Percentiles rank a stretch among this genome's conserved stretches.
These are phyloP conservation scores for Connochaetes taurinus DNA, from an alignment of 2,113 vertebrate genomes.

Conservation along the genomic window DNA sequence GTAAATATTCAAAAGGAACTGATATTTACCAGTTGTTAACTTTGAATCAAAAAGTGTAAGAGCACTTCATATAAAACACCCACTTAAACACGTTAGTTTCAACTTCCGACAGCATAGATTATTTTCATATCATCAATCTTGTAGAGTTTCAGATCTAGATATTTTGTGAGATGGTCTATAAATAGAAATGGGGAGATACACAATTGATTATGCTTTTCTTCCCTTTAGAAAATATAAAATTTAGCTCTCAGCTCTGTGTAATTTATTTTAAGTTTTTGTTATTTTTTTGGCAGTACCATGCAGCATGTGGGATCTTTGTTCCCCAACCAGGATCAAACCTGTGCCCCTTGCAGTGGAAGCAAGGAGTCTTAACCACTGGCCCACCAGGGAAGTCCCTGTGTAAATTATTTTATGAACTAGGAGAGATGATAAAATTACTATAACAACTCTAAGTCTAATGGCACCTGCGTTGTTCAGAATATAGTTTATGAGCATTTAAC, in stretches of 20 bases:
- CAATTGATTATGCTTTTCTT: neutral
- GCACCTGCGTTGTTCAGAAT: neutral
- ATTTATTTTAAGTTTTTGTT: neutral
- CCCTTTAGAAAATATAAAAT: neutral
- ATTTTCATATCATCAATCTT: neutral
- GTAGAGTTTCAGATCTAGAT: neutral
- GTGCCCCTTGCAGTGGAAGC: neutral
- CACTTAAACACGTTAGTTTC: neutral
- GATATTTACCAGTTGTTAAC: neutral
- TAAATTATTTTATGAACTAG: neutral
- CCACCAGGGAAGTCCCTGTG: neutral
- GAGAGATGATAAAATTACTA: neutral
- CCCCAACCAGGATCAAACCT: neutral
- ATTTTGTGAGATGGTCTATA: neutral
- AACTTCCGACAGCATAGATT: neutral
- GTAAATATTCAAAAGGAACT: neutral
- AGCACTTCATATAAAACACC: neutral
- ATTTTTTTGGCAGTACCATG: neutral
- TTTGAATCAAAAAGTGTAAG: neutral
- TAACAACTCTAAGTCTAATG: neutral
- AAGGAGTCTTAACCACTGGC: neutral
- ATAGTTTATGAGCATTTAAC: constrained; percentile 2
- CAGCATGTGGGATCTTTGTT: neutral
- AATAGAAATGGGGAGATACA: neutral
- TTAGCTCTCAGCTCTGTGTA: neutral